A percentile compares a stretch with the other conserved stretches of the same genome.
These are phyloP conservation scores for Poecilobothrus nobilitatus DNA, from an alignment of 2,888 invertebrate genomes.

Conservation along the genomic window DNA sequence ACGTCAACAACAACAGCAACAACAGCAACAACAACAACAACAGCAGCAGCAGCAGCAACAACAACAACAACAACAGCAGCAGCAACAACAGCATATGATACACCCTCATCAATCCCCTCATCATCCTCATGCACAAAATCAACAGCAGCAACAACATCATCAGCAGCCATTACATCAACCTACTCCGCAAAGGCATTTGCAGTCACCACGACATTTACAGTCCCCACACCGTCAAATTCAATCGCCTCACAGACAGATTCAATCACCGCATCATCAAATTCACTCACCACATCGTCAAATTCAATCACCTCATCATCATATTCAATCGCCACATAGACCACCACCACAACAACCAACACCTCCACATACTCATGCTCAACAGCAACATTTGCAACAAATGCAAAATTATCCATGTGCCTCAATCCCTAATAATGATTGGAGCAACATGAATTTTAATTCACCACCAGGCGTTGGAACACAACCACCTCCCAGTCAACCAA, in stretches of 20 bases:
- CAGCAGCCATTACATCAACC: conserved; percentile 29
- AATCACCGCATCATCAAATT: conserved; percentile 7
- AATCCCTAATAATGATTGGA: conserved; percentile 31
- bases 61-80: background rate
- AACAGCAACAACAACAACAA: conserved; percentile 7
- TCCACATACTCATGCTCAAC: conserved; percentile 10
- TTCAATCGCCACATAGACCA: conserved; percentile 8
- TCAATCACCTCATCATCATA: conserved; percentile 9
- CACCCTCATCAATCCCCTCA: conserved; percentile 9
- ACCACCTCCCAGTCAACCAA: conserved; percentile 30
- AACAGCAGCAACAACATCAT: conserved; percentile 22
- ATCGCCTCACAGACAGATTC: conserved; percentile 22
- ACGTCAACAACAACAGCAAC: conserved; percentile 15
- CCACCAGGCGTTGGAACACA: conserved; percentile 20
- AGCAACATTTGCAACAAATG: conserved; percentile 23
- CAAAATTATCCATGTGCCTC: conserved; percentile 29
- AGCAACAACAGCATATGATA: background rate
- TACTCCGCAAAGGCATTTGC: conserved; percentile 25
- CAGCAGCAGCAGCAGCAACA: conserved; percentile 20
- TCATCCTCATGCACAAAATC: background rate
- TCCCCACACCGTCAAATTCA: conserved; percentile 14
- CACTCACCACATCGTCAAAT: conserved; percentile 10
- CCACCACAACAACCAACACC: conserved; percentile 25
- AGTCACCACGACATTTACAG: background rate
- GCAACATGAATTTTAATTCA: conserved; percentile 26